A percentile compares a stretch with the other conserved stretches of the same genome.
Evolutionary conservation across 1,140 invertebrate genomes (phyloP).

Genomic region (Meloidogyne exigua): DNA sequence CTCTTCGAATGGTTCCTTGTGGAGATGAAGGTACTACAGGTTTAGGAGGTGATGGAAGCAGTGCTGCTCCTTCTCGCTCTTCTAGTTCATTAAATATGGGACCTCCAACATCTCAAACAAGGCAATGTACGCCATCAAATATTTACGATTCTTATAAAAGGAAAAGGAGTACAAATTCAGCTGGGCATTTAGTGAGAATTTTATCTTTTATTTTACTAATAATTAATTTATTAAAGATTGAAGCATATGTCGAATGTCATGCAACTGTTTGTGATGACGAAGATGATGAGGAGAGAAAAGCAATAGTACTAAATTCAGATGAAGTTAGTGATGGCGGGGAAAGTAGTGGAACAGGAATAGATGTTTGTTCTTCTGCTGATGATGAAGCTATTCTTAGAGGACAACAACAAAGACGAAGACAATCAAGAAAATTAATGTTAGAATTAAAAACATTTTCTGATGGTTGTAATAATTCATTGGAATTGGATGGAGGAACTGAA

Average conservation of each 20-base stretch:
- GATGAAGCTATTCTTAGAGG: conserved; percentile 9
- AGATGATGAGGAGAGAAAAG: neutral
- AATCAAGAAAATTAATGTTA: conserved; percentile 3
- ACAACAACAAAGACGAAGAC: conserved; percentile 1
- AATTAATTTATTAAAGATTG: conserved; percentile 7
- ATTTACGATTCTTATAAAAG: neutral
- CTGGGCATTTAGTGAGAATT: neutral
- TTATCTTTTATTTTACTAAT: neutral
- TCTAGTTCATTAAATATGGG: conserved; percentile 23
- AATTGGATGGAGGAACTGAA: neutral
- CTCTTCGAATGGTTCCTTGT: conserved; percentile 24
- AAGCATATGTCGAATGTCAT: conserved; percentile 31
- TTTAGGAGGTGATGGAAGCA: neutral
- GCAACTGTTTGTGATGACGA: conserved; percentile 1
- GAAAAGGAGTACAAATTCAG: neutral
- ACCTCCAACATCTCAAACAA: conserved; percentile 2
- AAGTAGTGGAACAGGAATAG: conserved; percentile 11
- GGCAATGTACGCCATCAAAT: neutral
- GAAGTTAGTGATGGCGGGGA: neutral
- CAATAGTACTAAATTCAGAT: neutral
- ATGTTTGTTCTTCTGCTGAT: conserved; percentile 13
- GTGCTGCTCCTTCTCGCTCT: conserved; percentile 16
- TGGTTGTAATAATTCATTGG: neutral
- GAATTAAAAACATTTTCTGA: neutral
- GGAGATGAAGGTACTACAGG: conserved; percentile 16